Evolutionary conservation across 2,888 invertebrate genomes (phyloP).

Genomic region (Cantharis flavilabris): DNA sequence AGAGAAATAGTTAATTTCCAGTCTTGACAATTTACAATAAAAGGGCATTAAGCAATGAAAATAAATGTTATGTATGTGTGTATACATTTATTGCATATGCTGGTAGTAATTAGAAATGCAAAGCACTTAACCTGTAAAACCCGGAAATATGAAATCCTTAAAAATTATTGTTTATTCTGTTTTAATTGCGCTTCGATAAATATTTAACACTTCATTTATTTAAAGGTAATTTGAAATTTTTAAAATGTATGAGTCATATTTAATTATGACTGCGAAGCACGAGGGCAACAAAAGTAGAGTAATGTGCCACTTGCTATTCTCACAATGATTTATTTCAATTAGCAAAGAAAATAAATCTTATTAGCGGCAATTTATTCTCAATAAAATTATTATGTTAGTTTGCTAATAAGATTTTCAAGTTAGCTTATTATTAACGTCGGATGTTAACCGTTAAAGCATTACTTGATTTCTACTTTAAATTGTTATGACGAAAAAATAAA

Average conservation of each 20-base stretch:
- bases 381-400: neutral
- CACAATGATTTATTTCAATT: conserved; percentile 1
- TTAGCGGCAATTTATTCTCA: neutral
- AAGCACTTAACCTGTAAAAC: neutral
- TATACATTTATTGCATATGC: neutral
- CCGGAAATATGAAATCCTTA: neutral
- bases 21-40: neutral
- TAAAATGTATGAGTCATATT: neutral
- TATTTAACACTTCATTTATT: neutral
- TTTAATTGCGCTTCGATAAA: neutral
- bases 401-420: neutral
- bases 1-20: neutral
- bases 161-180: neutral
- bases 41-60: neutral
- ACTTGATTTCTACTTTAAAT: neutral
- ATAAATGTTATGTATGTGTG: neutral
- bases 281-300: neutral
- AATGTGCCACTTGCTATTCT: neutral
- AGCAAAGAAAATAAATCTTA: neutral
- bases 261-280: neutral
- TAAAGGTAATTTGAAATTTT: neutral
- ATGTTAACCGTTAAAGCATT: neutral
- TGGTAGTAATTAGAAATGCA: neutral
- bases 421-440: neutral
- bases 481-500: neutral